Percentiles rank a stretch among this genome's conserved stretches.
These are phyloP conservation scores for Pterostichus madidus DNA, from an alignment of 2,888 invertebrate genomes.

Conservation along the genomic window DNA sequence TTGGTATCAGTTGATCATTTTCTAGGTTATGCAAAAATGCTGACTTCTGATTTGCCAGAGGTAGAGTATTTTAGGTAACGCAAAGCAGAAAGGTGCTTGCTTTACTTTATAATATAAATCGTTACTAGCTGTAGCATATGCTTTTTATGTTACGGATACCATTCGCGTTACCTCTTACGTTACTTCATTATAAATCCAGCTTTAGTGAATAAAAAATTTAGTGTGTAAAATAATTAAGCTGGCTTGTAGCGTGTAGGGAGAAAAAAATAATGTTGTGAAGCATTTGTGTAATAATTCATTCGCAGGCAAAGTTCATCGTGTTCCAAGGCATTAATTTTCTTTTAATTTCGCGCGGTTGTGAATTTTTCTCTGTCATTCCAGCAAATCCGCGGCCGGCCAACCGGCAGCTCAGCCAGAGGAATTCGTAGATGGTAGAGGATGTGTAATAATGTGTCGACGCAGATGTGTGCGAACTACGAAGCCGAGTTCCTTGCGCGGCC, in stretches of 20 bases:
- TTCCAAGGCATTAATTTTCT: constrained; percentile 22
- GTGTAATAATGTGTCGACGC: constrained; percentile 30
- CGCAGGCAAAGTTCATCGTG: constrained; percentile 10
- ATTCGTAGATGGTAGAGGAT: neutral
- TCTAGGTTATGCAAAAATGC: too few relatives aligned
- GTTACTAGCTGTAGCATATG: too few relatives aligned
- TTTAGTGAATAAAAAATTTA: neutral
- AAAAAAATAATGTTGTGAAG: neutral
- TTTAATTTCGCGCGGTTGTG: constrained; percentile 5
- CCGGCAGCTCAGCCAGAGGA: neutral
- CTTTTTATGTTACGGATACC: too few relatives aligned
- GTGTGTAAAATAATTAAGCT: constrained; percentile 12
- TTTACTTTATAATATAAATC: too few relatives aligned
- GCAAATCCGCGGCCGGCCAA: neutral
- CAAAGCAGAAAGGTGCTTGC: too few relatives aligned
- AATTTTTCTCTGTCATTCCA: constrained; percentile 36
- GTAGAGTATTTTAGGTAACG: too few relatives aligned
- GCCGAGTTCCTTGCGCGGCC: neutral
- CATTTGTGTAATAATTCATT: neutral
- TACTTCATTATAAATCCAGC: too few relatives aligned
- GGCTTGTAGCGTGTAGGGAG: too few relatives aligned
- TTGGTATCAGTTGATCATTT: too few relatives aligned
- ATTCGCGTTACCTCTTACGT: too few relatives aligned
- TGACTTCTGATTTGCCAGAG: too few relatives aligned
- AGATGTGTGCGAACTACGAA: constrained; percentile 3